Conservation (phyloP, 1,140 invertebrate species). For the Panulirus ornatus region DNA sequence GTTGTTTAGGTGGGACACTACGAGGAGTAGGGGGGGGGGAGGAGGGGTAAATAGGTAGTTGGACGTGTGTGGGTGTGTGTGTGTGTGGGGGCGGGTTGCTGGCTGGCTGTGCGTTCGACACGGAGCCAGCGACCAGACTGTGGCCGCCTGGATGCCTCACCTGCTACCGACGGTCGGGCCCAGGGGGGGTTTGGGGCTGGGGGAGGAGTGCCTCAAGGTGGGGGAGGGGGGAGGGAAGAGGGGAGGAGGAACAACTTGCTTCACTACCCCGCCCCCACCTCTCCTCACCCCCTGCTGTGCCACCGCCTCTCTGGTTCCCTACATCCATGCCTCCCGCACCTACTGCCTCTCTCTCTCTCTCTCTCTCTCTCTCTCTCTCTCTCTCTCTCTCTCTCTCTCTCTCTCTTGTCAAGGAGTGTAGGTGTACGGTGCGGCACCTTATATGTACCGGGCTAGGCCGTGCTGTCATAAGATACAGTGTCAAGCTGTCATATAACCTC, state of each 20-base stretch:
- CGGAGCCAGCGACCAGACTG: constrained; percentile 15
- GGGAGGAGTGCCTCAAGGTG: too few species aligned
- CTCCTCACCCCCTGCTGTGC: too few species aligned
- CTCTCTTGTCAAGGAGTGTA: too few species aligned
- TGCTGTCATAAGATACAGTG: too few species aligned
- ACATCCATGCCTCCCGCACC: neutral
- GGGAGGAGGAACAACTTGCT: neutral
- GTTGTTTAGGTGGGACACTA: neutral
- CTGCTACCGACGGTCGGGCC: neutral
- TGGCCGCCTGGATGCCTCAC: neutral
- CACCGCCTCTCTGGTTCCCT: too few species aligned
- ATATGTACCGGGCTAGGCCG: too few species aligned
- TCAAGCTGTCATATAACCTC: too few species aligned
- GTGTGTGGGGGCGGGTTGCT: neutral
- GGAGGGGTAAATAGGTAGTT: neutral
- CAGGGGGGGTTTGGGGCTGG: too few species aligned
- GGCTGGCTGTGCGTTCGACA: neutral
- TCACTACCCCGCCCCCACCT: too few species aligned
- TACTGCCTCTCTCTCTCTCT: neutral
- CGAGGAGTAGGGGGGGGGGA: neutral
- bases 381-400: neutral
- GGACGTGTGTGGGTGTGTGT: neutral
- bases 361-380: neutral
- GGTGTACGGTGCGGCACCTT: too few species aligned
- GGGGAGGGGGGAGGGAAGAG: neutral